These are phyloP conservation scores for Nyctibius grandis DNA, from an alignment of 2,797 vertebrate species.

Conservation along the genomic window DNA sequence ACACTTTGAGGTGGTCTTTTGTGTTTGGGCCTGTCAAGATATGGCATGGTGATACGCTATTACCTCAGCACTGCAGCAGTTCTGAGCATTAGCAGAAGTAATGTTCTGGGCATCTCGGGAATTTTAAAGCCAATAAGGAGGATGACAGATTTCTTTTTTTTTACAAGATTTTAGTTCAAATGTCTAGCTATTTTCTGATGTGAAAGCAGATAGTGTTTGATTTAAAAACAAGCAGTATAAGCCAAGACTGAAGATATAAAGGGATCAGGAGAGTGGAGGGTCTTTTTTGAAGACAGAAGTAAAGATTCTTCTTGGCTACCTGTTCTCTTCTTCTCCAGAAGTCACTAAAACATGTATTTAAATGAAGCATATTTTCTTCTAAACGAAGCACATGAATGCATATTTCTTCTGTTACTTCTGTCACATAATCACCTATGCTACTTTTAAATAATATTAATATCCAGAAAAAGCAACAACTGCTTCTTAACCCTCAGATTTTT, in stretches of 20 bases:
- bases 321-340: background rate
- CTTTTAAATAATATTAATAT: background rate
- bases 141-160: background rate
- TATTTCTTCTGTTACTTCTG: background rate
- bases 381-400: background rate
- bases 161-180: background rate
- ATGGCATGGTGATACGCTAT: fast-evolving
- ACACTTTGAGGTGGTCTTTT: background rate
- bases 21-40: background rate
- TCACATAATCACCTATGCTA: background rate
- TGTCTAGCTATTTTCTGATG: background rate
- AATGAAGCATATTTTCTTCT: background rate
- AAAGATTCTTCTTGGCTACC: background rate
- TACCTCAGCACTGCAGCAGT: no score
- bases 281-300: background rate
- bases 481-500: background rate
- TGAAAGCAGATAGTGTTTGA: background rate
- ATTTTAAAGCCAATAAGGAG: background rate
- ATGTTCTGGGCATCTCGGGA: background rate
- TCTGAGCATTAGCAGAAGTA: background rate
- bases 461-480: background rate
- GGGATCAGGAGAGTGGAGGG: background rate
- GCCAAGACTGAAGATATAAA: background rate
- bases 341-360: background rate
- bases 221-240: background rate